Base-by-base conservation (phyloP, 23 tunicate genomes). In the Aplidium turbinatum region DNA sequence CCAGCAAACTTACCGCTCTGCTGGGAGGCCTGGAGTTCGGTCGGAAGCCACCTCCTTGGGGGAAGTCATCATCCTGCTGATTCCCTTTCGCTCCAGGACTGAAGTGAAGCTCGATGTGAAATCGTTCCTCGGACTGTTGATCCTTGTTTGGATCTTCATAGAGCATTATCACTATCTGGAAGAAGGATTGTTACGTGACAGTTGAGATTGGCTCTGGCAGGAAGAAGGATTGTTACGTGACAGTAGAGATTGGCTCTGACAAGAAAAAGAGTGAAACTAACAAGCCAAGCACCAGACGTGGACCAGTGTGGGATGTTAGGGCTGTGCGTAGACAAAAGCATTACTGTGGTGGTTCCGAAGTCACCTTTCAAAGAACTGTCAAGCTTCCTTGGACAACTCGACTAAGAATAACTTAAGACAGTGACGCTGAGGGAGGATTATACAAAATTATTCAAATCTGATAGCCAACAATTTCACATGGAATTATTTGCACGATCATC, bases 91-190 rank as follows among this genome's bases (percentile, higher is more conserved):
- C 99, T 47, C 99, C 99, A 25, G 99, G 96, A 58, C 99, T 94
- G 72, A 94, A 94, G 66, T 94, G 99, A n/a, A 94, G 85, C 52
- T 94, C 99, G 50, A 94, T 92, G 62, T 87, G 99, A 38, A 86
- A 94, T 27, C 99, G 79, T 33, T 94, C 85, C 32, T 94, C 99
- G 3, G 99, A 87, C 3, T 82, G 85, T 21, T 82, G 83, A 58
- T 76, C 89, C 38, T 82, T 81, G 48, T 82, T 94, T 31, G 99
- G 99, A 70, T 94, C 89, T 78, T 94, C 99, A 57, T 94, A 94
- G 36, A 94, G 63, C 99, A 94, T 94, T 22, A 94, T 87, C 32
- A 94, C 99, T 38, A 94, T 94, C 94, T 94, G 64, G 40, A 60
- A 26, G 57, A 19, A 68, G 7, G 45, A 42, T 42, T 42, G 50